Percentiles rank a stretch among this genome's conserved stretches.
Evolutionary conservation across 2,113 vertebrate species (phyloP).

Genomic region (Trogon surrucura): DNA sequence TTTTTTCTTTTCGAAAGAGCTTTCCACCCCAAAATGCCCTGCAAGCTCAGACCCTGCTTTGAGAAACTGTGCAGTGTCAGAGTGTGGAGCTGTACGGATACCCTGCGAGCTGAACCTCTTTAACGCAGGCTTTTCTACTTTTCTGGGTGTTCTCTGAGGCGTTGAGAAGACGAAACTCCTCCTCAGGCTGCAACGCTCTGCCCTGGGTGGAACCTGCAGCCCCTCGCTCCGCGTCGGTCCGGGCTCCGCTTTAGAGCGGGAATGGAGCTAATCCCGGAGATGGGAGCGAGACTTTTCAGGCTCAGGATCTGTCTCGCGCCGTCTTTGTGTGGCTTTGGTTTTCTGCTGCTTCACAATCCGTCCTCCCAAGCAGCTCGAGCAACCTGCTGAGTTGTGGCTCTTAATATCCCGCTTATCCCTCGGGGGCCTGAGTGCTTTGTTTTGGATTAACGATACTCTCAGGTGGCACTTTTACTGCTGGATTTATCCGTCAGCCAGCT

Average conservation of each 20-base stretch:
- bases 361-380: neutral
- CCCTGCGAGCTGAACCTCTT: neutral
- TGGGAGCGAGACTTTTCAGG: neutral
- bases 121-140: fast-evolving
- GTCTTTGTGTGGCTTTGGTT: neutral
- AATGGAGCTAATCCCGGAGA: neutral
- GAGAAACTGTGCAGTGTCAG: neutral
- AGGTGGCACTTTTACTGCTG: neutral
- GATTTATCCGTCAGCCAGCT: neutral
- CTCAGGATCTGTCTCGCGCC: neutral
- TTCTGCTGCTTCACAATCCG: neutral
- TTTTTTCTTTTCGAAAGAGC: neutral
- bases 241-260: fast-evolving
- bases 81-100: fast-evolving
- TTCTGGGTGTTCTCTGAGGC: neutral
- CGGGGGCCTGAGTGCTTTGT: neutral
- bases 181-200: neutral
- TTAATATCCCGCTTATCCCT: fast-evolving
- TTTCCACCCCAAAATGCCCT: neutral
- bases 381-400: neutral
- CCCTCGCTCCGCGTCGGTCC: neutral
- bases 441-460: fast-evolving
- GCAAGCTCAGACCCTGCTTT: fast-evolving
- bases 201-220: neutral
- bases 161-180: fast-evolving